phyloP scores from a whole-genome alignment of 2,113 vertebrate species.

The Thryonomys swinderianus region DNA sequence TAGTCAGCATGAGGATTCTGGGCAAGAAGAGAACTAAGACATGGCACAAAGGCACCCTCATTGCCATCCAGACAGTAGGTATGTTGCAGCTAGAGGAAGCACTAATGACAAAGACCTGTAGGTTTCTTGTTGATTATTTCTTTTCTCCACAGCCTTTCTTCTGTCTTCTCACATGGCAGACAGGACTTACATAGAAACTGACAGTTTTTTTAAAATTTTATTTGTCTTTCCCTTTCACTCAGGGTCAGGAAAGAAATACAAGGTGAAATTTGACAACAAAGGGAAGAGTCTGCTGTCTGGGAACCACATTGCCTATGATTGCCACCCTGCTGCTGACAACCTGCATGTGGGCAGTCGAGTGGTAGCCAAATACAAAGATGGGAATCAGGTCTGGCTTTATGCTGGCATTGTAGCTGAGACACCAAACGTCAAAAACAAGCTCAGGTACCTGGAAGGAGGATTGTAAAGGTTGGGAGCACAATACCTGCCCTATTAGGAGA shows the following conservation, averaged over 20 bases:
- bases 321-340: slow-evolving; percentile 92
- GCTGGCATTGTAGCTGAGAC: slow-evolving; percentile 98
- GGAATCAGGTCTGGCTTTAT: slow-evolving; percentile 96
- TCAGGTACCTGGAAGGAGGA: slow-evolving; percentile 88
- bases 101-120: not conserved
- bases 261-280: slow-evolving; percentile 98
- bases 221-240: slow-evolving; percentile 57
- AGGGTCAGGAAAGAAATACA: slow-evolving; percentile 94
- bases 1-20: slow-evolving; percentile 93
- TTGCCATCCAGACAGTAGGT: slow-evolving; percentile 94
- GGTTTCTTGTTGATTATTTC: not conserved
- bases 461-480: not conserved
- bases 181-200: not conserved
- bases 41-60: slow-evolving; percentile 94
- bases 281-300: slow-evolving; percentile 98
- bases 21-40: slow-evolving; percentile 99
- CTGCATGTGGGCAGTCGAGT: slow-evolving; percentile 96
- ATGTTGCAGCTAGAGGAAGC: slow-evolving; percentile 52
- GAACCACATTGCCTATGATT: slow-evolving; percentile 97
- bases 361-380: slow-evolving; percentile 98
- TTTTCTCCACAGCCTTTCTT: not conserved
- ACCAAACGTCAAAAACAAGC: slow-evolving; percentile 96
- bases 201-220: not conserved
- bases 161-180: not conserved
- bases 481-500: not conserved